Conservation (phyloP, 2,797 vertebrate species). For the Pyrocephalus nanus region DNA sequence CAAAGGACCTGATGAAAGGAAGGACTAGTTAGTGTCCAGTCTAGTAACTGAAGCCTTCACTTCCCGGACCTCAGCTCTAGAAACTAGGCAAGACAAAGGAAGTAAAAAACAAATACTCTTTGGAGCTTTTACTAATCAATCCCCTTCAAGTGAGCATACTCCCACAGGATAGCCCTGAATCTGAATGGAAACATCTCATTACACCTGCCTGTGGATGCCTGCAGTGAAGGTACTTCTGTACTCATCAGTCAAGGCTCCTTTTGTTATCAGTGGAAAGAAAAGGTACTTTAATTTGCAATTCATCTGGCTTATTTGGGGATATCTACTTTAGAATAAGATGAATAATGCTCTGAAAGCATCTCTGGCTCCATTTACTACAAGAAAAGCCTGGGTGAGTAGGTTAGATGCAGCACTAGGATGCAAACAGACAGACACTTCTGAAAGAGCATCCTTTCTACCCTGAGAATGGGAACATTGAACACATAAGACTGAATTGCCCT, state of each 20-base stretch:
- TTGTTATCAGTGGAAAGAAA: slow-evolving; percentile 13
- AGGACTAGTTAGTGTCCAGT: not conserved
- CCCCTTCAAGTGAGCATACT: not conserved
- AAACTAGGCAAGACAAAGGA: not conserved
- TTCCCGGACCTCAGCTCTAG: not conserved
- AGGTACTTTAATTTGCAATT: slow-evolving; percentile 18
- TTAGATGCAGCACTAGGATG: not conserved
- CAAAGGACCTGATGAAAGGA: not conserved
- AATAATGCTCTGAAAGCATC: slow-evolving; percentile 23
- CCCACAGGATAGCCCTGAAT: not conserved
- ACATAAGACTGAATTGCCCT: not conserved
- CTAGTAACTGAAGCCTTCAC: not conserved
- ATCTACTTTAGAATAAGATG: not conserved
- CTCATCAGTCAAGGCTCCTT: not conserved
- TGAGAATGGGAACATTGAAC: not conserved
- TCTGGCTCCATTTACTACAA: not conserved
- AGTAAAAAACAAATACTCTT: not conserved
- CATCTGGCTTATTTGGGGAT: not conserved
- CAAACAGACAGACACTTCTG: not conserved
- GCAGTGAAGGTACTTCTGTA: not conserved
- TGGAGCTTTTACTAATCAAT: not conserved
- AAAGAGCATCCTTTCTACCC: not conserved
- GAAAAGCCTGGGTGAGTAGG: not conserved
- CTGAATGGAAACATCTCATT: not conserved
- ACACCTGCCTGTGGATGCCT: not conserved